Evolutionary conservation across 2,113 vertebrate species (phyloP).

Genomic region (Stegastes partitus): DNA sequence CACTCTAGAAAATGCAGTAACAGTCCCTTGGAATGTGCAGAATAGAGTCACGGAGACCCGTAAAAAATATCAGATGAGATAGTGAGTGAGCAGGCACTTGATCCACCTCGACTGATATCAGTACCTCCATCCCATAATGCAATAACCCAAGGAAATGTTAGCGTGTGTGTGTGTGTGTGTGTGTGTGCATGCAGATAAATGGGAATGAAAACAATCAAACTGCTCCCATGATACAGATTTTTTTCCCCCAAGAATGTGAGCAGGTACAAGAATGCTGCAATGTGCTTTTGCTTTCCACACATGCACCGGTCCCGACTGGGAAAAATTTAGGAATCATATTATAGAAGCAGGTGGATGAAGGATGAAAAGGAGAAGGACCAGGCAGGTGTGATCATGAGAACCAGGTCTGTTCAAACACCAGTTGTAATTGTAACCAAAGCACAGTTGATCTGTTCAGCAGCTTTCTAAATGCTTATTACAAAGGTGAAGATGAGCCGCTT

Average conservation of each 20-base stretch:
- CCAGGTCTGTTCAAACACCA: constrained; percentile 5
- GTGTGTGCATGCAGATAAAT: not conserved
- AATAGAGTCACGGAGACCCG: not conserved
- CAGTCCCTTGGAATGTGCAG: not conserved
- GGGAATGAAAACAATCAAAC: not conserved
- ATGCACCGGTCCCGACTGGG: not conserved
- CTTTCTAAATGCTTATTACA: constrained; percentile 26
- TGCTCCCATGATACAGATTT: not conserved
- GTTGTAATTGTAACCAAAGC: not conserved
- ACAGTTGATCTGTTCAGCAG: not conserved
- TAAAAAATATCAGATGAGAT: not conserved
- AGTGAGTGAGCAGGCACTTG: not conserved
- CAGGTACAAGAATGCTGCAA: not conserved
- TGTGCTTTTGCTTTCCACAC: not conserved
- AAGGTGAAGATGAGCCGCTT: constrained; percentile 27
- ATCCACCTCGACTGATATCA: not conserved
- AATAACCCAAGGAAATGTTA: constrained; percentile 1
- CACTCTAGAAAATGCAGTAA: not conserved
- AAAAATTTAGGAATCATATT: constrained; percentile 5
- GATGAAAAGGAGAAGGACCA: not conserved
- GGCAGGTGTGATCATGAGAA: not conserved
- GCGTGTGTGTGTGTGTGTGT: not conserved
- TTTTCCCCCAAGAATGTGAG: not conserved
- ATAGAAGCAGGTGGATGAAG: not conserved
- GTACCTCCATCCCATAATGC: not conserved